These are phyloP conservation scores for Drosophila kuntzei DNA, from an alignment of 2,888 invertebrate species.

Conservation along the genomic window DNA sequence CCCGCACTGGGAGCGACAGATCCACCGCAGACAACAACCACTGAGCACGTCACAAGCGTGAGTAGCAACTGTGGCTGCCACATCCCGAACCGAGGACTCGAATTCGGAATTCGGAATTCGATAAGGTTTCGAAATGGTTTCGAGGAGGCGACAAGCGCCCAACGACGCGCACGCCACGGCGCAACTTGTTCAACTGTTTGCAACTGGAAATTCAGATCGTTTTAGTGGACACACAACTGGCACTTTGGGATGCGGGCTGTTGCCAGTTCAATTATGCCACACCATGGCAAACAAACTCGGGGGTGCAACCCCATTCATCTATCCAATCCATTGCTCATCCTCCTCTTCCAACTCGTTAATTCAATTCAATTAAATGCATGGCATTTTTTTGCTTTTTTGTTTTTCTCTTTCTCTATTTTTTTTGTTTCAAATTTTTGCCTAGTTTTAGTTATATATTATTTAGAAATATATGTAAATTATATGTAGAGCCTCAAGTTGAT, in stretches of 20 bases:
- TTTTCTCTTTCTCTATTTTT: conserved; percentile 2
- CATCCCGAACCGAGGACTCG: conserved; percentile 36
- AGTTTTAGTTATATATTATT: conserved; percentile 11
- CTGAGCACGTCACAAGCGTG: conserved; percentile 20
- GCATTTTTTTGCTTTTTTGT: conserved; percentile 35
- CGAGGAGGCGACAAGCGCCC: conserved; percentile 62
- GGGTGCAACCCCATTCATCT: conserved; percentile 44
- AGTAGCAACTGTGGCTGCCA: conserved; percentile 31
- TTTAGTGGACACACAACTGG: conserved; percentile 38
- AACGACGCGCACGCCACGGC: conserved; percentile 78
- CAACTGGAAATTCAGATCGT: conserved; percentile 32
- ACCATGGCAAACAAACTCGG: neutral
- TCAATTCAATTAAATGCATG: conserved; percentile 82
- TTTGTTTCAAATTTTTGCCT: conserved; percentile 18
- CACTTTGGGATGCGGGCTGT: conserved; percentile 41
- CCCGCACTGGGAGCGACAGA: conserved; percentile 41
- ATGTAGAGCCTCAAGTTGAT: conserved; percentile 5
- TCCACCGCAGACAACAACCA: conserved; percentile 14
- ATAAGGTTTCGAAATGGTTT: conserved; percentile 22
- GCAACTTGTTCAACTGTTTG: conserved; percentile 73
- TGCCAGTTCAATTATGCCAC: conserved; percentile 42
- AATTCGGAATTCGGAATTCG: no score
- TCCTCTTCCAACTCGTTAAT: conserved; percentile 50
- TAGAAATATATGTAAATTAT: conserved; percentile 2
- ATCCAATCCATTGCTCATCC: conserved; percentile 11